These are phyloP conservation scores for Acrocephalus kingi DNA, from an alignment of 2,113 vertebrate species.

Conservation along the genomic window DNA sequence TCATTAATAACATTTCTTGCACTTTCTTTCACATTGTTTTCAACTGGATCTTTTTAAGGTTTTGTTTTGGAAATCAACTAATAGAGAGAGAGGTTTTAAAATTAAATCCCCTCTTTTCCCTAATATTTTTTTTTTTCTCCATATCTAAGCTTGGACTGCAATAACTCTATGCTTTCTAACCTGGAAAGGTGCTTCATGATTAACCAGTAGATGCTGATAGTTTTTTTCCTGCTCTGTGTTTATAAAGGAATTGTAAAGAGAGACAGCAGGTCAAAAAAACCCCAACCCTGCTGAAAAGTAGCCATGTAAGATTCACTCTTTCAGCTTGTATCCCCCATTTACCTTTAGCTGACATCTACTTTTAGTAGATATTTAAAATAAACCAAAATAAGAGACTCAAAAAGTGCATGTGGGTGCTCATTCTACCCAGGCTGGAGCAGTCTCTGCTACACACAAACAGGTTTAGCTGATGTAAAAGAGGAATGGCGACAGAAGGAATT, in stretches of 20 bases:
- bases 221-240: background rate
- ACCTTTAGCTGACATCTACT: background rate
- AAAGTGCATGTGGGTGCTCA: fast-evolving
- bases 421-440: background rate
- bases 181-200: background rate
- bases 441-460: fast-evolving
- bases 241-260: background rate
- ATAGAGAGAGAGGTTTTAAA: background rate
- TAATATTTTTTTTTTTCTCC: background rate
- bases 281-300: background rate
- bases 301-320: background rate
- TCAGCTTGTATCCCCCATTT: background rate
- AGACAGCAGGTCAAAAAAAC: background rate
- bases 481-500: background rate
- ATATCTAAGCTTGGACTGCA: background rate
- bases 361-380: background rate
- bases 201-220: background rate
- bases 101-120: background rate
- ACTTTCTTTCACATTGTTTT: background rate
- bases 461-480: background rate
- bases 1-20: conserved; percentile 24
- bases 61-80: conserved; percentile 5
- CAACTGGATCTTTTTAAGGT: background rate
- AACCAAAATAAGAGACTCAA: background rate
- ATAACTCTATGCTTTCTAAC: background rate